Percentiles rank a stretch among this genome's conserved stretches.
phyloP scores from a whole-genome alignment of 2,113 vertebrate genomes.

The Carollia perspicillata region DNA sequence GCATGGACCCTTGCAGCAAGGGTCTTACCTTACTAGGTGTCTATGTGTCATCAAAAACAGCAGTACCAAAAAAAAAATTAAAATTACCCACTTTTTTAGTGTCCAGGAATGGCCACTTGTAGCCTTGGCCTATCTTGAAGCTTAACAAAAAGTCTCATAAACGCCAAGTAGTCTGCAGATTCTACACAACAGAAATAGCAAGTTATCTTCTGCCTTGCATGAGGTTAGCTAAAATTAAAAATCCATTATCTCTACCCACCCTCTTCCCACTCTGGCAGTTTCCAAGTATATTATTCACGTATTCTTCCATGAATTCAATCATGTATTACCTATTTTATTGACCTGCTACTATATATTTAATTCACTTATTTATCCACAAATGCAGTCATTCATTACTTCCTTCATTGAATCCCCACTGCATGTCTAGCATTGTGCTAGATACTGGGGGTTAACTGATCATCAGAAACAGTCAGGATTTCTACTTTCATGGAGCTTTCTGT shows the following conservation, averaged over 20 bases:
- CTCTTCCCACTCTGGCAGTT: neutral
- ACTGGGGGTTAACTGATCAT: neutral
- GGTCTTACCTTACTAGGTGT: neutral
- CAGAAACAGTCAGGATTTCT: neutral
- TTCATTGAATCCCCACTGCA: neutral
- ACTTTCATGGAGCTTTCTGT: neutral
- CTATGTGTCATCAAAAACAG: constrained; percentile 33
- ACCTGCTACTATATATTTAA: neutral
- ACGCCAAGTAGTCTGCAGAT: neutral
- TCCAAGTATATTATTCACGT: neutral
- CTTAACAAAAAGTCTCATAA: neutral
- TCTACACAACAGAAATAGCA: constrained; percentile 23
- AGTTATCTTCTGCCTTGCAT: neutral
- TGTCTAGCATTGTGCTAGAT: neutral
- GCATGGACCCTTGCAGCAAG: neutral
- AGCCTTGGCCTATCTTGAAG: constrained; percentile 29
- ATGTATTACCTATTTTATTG: neutral
- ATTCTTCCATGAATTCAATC: neutral
- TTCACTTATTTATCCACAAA: neutral
- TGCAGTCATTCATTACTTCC: neutral
- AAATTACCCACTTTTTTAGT: neutral
- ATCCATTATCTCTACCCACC: neutral
- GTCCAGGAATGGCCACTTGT: neutral
- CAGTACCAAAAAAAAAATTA: constrained; percentile 40
- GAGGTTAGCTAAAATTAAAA: constrained; percentile 35